Evolutionary conservation across 2,797 vertebrate species (phyloP).

Genomic region (Thaleichthys pacificus): DNA sequence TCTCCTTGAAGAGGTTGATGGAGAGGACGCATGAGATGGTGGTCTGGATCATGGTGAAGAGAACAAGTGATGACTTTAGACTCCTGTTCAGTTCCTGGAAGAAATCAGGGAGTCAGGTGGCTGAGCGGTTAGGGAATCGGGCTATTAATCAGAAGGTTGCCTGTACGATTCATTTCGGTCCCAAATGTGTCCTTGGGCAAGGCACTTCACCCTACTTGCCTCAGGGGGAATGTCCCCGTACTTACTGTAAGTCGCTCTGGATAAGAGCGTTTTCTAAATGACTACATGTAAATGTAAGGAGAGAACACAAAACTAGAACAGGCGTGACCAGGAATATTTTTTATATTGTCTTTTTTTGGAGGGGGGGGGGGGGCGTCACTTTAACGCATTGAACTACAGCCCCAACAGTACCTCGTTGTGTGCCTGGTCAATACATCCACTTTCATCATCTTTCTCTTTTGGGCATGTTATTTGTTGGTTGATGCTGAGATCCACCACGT

Average conservation of each 20-base stretch:
- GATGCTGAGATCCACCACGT: not conserved
- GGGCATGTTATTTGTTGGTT: not conserved
- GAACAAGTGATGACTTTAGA: not conserved
- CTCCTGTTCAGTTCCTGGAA: not conserved
- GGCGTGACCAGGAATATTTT: not conserved
- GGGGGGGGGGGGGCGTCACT: too few species aligned
- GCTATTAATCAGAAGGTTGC: too few species aligned
- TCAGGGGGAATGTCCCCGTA: too few species aligned
- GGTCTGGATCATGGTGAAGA: conserved; percentile 2
- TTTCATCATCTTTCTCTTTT: not conserved
- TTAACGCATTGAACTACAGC: too few species aligned
- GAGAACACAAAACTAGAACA: not conserved
- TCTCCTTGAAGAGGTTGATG: not conserved
- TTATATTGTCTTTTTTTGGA: not conserved
- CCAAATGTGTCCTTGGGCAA: too few species aligned
- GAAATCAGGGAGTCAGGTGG: not conserved
- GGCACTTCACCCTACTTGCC: too few species aligned
- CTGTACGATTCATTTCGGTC: too few species aligned
- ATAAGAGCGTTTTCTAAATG: too few species aligned
- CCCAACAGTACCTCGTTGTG: not conserved
- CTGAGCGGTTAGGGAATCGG: not conserved
- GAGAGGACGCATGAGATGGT: not conserved
- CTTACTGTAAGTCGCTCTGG: too few species aligned
- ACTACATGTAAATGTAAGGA: not conserved
- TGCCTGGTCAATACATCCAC: not conserved